Percentiles rank a stretch among this genome's conserved stretches.
Evolutionary conservation across 2,113 vertebrate genomes (phyloP).

Genomic region (Tetraodon nigroviridis): DNA sequence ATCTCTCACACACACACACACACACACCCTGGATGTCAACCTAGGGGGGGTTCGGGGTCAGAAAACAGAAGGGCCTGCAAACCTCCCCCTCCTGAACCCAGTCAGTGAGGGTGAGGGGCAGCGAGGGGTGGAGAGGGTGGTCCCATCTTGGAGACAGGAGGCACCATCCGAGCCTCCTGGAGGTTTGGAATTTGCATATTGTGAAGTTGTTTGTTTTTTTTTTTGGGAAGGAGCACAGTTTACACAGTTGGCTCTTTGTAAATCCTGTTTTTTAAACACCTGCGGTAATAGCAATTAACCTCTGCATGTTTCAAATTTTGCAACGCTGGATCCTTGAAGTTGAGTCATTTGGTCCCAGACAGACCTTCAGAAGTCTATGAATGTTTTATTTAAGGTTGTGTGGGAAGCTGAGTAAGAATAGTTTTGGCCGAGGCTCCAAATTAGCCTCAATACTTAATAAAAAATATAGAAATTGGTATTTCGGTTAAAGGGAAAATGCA

Average conservation of each 20-base stretch:
- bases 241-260: neutral
- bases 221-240: too few species aligned
- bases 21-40: too few species aligned
- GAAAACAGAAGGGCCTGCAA: conserved; percentile 66
- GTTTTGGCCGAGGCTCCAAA: too few species aligned
- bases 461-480: too few species aligned
- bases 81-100: conserved; percentile 65
- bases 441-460: too few species aligned
- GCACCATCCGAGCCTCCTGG: conserved; percentile 58
- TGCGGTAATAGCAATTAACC: neutral
- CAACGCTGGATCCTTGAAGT: neutral
- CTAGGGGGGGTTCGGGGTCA: neutral
- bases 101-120: conserved; percentile 15
- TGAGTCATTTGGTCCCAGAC: neutral
- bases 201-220: neutral
- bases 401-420: neutral
- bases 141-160: conserved; percentile 53
- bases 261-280: neutral
- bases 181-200: neutral
- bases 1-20: conserved; percentile 2
- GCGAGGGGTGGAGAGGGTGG: conserved; percentile 56
- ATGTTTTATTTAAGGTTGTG: neutral
- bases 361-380: neutral
- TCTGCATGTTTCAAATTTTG: neutral
- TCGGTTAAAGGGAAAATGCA: too few species aligned